Evolutionary conservation across 2,888 invertebrate genomes (phyloP), one percentile per base, ranked within the genome.

Genomic region (Branchipolynoe longqiensis): DNA sequence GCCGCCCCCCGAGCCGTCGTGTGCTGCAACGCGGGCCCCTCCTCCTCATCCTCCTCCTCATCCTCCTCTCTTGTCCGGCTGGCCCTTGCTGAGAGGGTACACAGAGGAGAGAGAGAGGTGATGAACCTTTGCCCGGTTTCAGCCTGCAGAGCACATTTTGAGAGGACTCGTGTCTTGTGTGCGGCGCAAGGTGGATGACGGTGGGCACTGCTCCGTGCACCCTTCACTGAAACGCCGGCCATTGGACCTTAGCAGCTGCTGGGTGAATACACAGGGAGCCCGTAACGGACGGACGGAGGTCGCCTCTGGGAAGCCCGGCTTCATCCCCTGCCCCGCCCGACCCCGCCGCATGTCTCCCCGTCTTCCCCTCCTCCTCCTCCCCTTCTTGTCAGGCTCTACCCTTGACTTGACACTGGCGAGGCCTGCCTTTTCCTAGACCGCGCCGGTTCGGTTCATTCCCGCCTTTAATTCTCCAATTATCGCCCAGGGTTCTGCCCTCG

Each of bases 301-400:
- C n/a, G 58, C 62, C n/a, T n/a, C n/a, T n/a, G n/a, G n/a, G n/a
- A n/a, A n/a, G n/a, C n/a, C n/a, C n/a, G n/a, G n/a, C n/a, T n/a
- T n/a, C n/a, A n/a, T n/a, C n/a, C n/a, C n/a, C n/a, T n/a, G n/a
- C n/a, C n/a, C n/a, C n/a, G n/a, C n/a, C n/a, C n/a, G n/a, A n/a
- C n/a, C n/a, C n/a, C n/a, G n/a, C n/a, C n/a, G n/a, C n/a, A n/a
- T n/a, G n/a, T n/a, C n/a, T n/a, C n/a, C n/a, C n/a, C n/a, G n/a
- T n/a, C n/a, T n/a, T n/a, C n/a, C n/a, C n/a, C n/a, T n/a, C n/a
- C n/a, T n/a, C n/a, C n/a, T n/a, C n/a, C n/a, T n/a, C n/a, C n/a
- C n/a, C n/a, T n/a, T n/a, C n/a, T n/a, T 62, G 62, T 62, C 62
- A 62, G n/a, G 14, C 3, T 25, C 62, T 62, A 62, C 62, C 62